Base-by-base conservation (phyloP, 2,888 invertebrate species). In the Trichacis sp. region DNA sequence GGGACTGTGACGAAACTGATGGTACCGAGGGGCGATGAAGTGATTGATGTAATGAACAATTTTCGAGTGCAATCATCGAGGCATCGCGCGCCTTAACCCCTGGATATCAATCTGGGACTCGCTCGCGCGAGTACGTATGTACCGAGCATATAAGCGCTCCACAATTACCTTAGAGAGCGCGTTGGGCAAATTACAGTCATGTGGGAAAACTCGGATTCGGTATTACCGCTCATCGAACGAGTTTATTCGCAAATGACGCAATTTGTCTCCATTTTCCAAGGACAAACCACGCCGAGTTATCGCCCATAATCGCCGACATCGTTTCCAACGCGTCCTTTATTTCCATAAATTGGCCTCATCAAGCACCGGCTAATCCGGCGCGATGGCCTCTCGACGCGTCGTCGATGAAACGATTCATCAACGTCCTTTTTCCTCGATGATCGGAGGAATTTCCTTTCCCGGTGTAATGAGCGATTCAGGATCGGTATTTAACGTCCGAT, bases 151-250 rank as follows among this genome's bases (percentile, higher is more conserved):
- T n/a, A n/a, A n/a, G 54, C 47, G 38, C 43, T 19, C 33, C 33
- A 47, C 54, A 55, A 55, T 55, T 55, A 55, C 54, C 52, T 53
- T 43, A 43, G 30, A 53, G 45, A 53, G 45, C 20, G 14, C 43
- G 18, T 11, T 24, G 12, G 15, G 20, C 36, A 46, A 38, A 46
- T 54, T 54, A 36, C 46, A 43, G n/a, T 4, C 19, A 43, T 43
- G 43, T 9, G 17, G 33, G n/a, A 33, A 33, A 33, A 33, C 2
- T n/a, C 36, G n/a, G n/a, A 24, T 40, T 40, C 15, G 15, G 40
- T 15, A 19, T 29, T 20, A 24, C 29, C 24, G 24, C 24, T 24
- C 46, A 45, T 24, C 29, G 46, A 29, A 14, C 46, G 24, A 18
- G 20, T 24, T 40, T 12, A 24, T 46, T 46, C 46, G 24, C 46